Evolutionary conservation across 2,113 vertebrate species (phyloP).

Genomic region (Colossoma macropomum): DNA sequence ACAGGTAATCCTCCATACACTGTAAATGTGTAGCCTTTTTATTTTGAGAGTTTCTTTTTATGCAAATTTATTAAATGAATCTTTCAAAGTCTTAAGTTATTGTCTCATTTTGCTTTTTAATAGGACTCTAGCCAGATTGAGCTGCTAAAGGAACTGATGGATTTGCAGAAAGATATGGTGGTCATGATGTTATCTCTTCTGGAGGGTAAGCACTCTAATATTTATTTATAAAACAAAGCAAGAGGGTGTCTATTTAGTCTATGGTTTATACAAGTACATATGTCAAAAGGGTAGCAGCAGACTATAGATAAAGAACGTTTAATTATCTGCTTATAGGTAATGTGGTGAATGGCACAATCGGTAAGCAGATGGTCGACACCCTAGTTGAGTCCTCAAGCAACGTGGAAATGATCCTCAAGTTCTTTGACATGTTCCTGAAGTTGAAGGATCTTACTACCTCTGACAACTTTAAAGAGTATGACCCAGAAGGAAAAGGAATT

Average conservation of each 20-base stretch:
- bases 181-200: conserved; percentile 97
- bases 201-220: conserved; percentile 82
- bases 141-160: conserved; percentile 94
- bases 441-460: conserved; percentile 96
- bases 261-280: not conserved
- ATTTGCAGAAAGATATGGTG: conserved; percentile 97
- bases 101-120: conserved; percentile 3
- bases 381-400: conserved; percentile 96
- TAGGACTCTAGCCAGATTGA: conserved; percentile 97
- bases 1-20: conserved; percentile 81
- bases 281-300: too few species aligned
- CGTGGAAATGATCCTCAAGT: conserved; percentile 98
- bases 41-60: not conserved
- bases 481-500: conserved; percentile 91
- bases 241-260: not conserved
- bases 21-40: not conserved
- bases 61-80: too few species aligned
- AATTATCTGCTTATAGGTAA: conserved; percentile 80
- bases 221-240: not conserved
- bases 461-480: conserved; percentile 93
- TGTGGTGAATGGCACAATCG: conserved; percentile 97
- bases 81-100: not conserved
- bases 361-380: conserved; percentile 99
- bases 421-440: conserved; percentile 99
- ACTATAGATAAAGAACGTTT: not conserved